These are phyloP conservation scores for Lamprologus lemairii DNA, from an alignment of 2,113 vertebrate genomes.

Conservation along the genomic window DNA sequence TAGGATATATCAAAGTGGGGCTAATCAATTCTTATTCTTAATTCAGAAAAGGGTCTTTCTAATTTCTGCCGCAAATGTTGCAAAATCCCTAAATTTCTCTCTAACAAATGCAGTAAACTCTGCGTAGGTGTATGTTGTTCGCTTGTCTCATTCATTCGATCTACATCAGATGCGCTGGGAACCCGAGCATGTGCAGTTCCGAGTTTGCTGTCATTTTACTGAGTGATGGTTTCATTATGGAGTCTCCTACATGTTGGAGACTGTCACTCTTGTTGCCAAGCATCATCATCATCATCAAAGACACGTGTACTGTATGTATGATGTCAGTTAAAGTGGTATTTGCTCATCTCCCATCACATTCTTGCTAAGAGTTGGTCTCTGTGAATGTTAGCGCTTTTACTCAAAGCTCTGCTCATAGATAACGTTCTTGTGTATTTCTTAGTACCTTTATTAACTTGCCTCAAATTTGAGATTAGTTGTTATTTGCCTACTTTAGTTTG, in stretches of 20 bases:
- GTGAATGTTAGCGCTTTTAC: not conserved
- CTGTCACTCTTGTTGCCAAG: not conserved
- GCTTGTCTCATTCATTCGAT: not conserved
- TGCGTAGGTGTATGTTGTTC: not conserved
- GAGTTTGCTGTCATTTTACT: not conserved
- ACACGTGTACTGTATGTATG: not conserved
- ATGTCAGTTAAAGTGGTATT: not conserved
- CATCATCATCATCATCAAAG: not conserved
- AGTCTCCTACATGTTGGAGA: not conserved
- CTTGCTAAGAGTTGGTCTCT: not conserved
- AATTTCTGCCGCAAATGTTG: not conserved
- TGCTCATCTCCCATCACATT: not conserved
- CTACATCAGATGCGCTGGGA: not conserved
- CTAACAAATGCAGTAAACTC: not conserved
- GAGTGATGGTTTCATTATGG: not conserved
- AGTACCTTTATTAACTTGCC: not conserved
- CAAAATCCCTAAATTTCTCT: not conserved
- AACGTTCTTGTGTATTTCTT: fast-evolving
- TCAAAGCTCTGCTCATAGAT: no score
- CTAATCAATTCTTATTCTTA: not conserved
- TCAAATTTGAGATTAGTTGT: not conserved
- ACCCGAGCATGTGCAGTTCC: not conserved
- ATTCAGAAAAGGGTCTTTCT: not conserved
- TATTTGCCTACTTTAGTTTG: not conserved
- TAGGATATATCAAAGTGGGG: not conserved